Percentiles rank a stretch among this genome's conserved stretches.
Conservation (phyloP, 2,113 vertebrate genomes). For the Hymenochirus boettgeri region DNA sequence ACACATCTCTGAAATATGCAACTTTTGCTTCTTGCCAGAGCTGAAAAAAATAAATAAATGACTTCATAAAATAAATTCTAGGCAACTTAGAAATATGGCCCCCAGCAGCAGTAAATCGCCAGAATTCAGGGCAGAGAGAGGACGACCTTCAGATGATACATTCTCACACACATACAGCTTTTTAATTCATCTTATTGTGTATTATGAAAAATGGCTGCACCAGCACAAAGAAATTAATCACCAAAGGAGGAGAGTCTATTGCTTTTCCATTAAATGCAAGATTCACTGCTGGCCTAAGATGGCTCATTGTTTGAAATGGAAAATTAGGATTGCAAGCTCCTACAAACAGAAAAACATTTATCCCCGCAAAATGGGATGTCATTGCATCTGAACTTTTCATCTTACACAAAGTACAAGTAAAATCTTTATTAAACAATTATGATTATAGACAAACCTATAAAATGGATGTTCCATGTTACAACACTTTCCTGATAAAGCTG, state of each 20-base stretch:
- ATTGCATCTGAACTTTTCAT: no score
- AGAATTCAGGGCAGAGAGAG: slow-evolving; percentile 15
- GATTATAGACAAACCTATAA: no score
- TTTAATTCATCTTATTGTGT: slow-evolving; percentile 36
- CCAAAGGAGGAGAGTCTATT: slow-evolving; percentile 22
- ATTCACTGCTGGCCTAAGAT: not conserved
- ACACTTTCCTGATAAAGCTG: no score
- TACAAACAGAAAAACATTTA: no score
- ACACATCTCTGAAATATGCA: slow-evolving; percentile 35
- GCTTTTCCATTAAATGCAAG: slow-evolving; percentile 14
- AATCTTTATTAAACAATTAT: no score
- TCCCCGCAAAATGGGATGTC: no score
- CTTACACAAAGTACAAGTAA: no score
- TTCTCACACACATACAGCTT: slow-evolving; percentile 11
- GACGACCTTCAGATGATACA: slow-evolving; percentile 34
- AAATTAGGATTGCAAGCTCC: no score
- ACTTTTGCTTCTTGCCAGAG: slow-evolving; percentile 37
- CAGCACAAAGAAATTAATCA: slow-evolving; percentile 18
- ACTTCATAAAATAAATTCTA: slow-evolving; percentile 37
- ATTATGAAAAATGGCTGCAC: slow-evolving; percentile 28
- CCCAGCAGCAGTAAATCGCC: slow-evolving; percentile 26
- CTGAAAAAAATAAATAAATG: slow-evolving; percentile 33
- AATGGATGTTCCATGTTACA: no score
- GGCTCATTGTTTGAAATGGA: not conserved
- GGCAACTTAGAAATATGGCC: slow-evolving; percentile 24